Conservation (phyloP, 2,888 invertebrate genomes). For the Xanthorhoe designata region DNA sequence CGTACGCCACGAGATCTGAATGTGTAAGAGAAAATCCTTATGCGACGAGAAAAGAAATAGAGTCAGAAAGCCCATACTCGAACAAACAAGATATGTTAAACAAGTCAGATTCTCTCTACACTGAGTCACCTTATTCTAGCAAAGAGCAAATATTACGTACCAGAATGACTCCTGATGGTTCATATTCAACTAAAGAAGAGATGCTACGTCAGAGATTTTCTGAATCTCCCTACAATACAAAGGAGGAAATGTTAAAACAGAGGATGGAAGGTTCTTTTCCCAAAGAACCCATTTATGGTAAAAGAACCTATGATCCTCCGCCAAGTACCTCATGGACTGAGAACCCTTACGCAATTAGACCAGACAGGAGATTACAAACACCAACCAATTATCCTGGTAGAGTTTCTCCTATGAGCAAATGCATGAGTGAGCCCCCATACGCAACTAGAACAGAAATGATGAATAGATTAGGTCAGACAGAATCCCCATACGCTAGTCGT, state of each 20-base stretch:
- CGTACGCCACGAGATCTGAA: slow-evolving; percentile 52
- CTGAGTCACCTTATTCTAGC: slow-evolving; percentile 78
- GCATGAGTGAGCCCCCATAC: slow-evolving; percentile 81
- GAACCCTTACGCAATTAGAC: slow-evolving; percentile 70
- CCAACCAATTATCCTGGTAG: slow-evolving; percentile 73
- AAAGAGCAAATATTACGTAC: slow-evolving; percentile 78
- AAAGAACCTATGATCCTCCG: slow-evolving; percentile 80
- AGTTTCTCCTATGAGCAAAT: slow-evolving; percentile 76
- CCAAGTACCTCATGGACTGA: slow-evolving; percentile 75
- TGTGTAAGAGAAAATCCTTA: slow-evolving; percentile 58
- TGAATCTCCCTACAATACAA: slow-evolving; percentile 81
- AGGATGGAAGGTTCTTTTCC: slow-evolving; percentile 66
- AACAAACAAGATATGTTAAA: slow-evolving; percentile 66
- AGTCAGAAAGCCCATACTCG: slow-evolving; percentile 60
- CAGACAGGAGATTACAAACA: slow-evolving; percentile 76
- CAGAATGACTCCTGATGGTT: slow-evolving; percentile 72
- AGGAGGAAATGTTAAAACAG: slow-evolving; percentile 79
- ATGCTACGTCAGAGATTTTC: slow-evolving; percentile 81
- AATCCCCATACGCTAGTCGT: slow-evolving; percentile 72
- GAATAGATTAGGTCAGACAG: slow-evolving; percentile 69
- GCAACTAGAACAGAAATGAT: slow-evolving; percentile 78
- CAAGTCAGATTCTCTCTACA: slow-evolving; percentile 68
- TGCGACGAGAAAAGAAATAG: slow-evolving; percentile 56
- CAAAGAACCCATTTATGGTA: slow-evolving; percentile 75
- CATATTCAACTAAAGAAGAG: slow-evolving; percentile 81